Evolutionary conservation across 2,797 vertebrate species (phyloP).

Genomic region (Cryptoblepharus egeriae): DNA sequence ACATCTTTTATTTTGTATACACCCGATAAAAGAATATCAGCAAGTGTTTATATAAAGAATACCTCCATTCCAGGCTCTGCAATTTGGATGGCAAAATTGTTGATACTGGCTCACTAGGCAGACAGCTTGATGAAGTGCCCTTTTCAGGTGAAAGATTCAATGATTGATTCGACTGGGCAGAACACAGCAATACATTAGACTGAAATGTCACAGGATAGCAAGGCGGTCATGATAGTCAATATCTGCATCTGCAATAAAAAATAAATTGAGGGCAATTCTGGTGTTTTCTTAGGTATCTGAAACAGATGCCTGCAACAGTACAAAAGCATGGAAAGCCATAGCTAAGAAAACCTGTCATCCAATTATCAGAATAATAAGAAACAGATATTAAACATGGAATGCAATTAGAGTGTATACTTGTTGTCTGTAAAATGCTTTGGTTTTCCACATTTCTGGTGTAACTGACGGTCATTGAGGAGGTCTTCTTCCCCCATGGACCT

Average conservation of each 20-base stretch:
- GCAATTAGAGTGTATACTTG: conserved; percentile 26
- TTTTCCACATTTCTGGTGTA: not conserved
- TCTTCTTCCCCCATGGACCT: no score
- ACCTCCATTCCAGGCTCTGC: not conserved
- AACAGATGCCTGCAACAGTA: conserved; percentile 32
- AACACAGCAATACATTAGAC: conserved; percentile 2
- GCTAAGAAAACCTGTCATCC: conserved; percentile 32
- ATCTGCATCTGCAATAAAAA: conserved; percentile 36
- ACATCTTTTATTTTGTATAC: not conserved
- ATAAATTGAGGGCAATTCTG: conserved; percentile 37
- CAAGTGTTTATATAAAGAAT: not conserved
- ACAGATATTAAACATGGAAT: conserved; percentile 25
- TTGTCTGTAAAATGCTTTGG: not conserved
- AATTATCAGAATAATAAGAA: conserved; percentile 40
- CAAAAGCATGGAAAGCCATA: conserved; percentile 33
- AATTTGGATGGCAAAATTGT: not conserved
- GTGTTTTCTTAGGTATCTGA: conserved; percentile 29
- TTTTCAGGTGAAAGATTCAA: conserved; percentile 33
- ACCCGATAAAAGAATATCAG: not conserved
- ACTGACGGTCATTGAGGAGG: no score
- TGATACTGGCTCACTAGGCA: conserved; percentile 1
- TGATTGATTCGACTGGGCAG: conserved; percentile 26
- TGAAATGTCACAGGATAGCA: conserved; percentile 21
- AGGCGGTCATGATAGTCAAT: conserved; percentile 16
- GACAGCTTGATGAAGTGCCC: not conserved